Evolutionary conservation across 92 coral and sea anemone genomes (phyloP).

Genomic region (Epizoanthus scotinus): DNA sequence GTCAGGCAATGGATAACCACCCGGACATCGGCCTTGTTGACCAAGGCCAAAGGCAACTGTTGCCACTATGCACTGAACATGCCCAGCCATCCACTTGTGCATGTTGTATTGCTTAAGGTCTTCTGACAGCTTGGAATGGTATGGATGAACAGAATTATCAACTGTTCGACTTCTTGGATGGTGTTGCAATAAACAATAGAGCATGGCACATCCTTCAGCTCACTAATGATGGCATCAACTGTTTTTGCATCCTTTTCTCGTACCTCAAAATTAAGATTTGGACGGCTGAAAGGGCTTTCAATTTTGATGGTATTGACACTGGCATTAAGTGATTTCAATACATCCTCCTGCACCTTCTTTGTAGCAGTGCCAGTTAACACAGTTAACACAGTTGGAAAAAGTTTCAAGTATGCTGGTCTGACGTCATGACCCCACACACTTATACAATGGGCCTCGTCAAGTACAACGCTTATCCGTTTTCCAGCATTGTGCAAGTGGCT

Average conservation of each 20-base stretch:
- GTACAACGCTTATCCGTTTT: neutral
- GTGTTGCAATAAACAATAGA: constrained; percentile 46
- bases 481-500: neutral
- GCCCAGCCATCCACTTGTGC: constrained; percentile 29
- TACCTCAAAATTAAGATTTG: constrained; percentile 7
- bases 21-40: constrained; percentile 41
- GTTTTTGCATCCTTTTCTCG: neutral
- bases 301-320: neutral
- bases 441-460: constrained; percentile 32
- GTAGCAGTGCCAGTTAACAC: constrained; percentile 32
- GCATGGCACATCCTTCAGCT: constrained; percentile 2
- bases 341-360: constrained; percentile 18
- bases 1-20: constrained; percentile 37
- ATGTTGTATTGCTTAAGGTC: neutral
- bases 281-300: constrained; percentile 6
- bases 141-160: constrained; percentile 8
- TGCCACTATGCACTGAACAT: constrained; percentile 30
- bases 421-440: constrained; percentile 34
- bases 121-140: constrained; percentile 43
- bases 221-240: constrained; percentile 3
- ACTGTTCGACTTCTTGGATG: constrained; percentile 42
- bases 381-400: neutral
- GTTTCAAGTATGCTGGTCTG: constrained; percentile 24
- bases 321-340: neutral
- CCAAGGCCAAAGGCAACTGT: constrained; percentile 53